Conservation (phyloP, 2,113 vertebrate species). For the Siphamia tubifer region DNA sequence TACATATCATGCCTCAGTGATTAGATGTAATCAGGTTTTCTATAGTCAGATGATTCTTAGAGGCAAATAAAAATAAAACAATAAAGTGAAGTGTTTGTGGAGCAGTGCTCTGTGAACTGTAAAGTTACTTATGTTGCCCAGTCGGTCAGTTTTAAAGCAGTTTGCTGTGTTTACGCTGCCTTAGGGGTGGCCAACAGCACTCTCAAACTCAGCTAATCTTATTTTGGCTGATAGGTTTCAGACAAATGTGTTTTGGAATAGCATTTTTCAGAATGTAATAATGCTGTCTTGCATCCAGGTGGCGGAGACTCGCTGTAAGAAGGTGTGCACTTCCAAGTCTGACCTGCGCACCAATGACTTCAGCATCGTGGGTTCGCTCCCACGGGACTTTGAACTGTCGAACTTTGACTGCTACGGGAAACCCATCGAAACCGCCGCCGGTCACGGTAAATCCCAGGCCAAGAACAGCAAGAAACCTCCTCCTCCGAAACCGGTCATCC, state of each 20-base stretch:
- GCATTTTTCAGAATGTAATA: neutral
- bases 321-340: conserved; percentile 98
- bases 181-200: neutral
- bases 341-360: conserved; percentile 97
- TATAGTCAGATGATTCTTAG: too few relatives aligned
- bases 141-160: neutral
- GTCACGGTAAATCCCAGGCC: conserved; percentile 86
- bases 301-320: conserved; percentile 96
- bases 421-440: conserved; percentile 85
- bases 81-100: too few relatives aligned
- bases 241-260: neutral
- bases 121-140: neutral
- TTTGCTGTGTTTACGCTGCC: neutral
- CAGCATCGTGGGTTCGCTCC: conserved; percentile 98
- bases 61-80: too few relatives aligned
- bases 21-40: too few relatives aligned
- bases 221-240: neutral
- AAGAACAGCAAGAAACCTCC: conserved; percentile 94
- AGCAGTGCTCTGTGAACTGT: neutral
- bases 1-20: too few relatives aligned
- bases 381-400: conserved; percentile 97
- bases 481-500: conserved; percentile 95
- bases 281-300: conserved; percentile 76
- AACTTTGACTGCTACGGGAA: conserved; percentile 99
- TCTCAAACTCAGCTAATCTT: neutral